These are phyloP conservation scores for Caenorhabditis latens DNA, from an alignment of 1,140 invertebrate species.

Conservation along the genomic window DNA sequence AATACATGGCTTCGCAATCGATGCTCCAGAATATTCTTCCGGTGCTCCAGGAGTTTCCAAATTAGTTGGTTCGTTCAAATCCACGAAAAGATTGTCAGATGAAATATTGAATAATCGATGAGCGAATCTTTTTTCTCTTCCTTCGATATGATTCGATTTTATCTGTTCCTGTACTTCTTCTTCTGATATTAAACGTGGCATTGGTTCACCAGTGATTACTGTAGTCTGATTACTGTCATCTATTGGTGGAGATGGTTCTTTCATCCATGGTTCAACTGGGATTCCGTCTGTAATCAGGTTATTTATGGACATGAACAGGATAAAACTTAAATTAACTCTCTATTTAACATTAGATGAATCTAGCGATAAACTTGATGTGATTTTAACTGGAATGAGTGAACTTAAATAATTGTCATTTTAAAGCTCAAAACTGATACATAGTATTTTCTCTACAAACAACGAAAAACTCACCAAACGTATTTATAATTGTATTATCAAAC, in stretches of 20 bases:
- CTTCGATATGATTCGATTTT: conserved; percentile 24
- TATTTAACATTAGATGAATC: too few species aligned
- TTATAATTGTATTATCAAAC: conserved; percentile 25
- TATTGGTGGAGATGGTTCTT: conserved; percentile 29
- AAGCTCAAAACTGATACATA: too few species aligned
- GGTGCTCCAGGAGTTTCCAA: conserved; percentile 50
- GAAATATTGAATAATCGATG: conserved; percentile 18
- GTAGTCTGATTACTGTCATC: conserved; percentile 7
- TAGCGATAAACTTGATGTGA: too few species aligned
- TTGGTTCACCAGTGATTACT: background rate
- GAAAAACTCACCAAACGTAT: conserved; percentile 22
- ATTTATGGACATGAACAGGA: too few species aligned
- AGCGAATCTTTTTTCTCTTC: conserved; percentile 33
- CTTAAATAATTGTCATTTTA: too few species aligned
- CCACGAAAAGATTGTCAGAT: conserved; percentile 25
- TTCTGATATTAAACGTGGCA: conserved; percentile 30
- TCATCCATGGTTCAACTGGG: conserved; percentile 34
- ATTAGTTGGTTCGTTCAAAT: background rate
- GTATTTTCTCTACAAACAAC: too few species aligned
- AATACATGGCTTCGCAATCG: background rate
- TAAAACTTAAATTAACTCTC: too few species aligned
- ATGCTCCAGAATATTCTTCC: background rate
- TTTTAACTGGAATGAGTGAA: too few species aligned
- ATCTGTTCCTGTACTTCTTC: conserved; percentile 38
- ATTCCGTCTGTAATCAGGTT: conserved; percentile 16